Conservation (phyloP, 2,797 vertebrate species). For the Labeo calbasu region DNA sequence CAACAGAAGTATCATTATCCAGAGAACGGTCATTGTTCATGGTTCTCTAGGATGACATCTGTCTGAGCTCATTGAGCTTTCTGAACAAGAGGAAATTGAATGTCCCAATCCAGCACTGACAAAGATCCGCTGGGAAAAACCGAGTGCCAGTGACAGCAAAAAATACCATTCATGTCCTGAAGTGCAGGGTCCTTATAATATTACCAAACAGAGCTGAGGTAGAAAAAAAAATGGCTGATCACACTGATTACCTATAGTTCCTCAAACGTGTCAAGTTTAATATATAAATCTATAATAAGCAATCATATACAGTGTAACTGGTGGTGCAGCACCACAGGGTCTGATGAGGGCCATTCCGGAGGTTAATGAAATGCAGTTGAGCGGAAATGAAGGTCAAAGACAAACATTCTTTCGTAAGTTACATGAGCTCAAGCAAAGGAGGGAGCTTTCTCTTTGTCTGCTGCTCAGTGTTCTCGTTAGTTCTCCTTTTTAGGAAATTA, state of each 20-base stretch:
- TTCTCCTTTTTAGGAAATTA: too few relatives aligned
- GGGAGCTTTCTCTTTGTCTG: not conserved
- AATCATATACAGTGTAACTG: not conserved
- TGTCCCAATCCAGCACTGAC: not conserved
- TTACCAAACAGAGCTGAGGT: not conserved
- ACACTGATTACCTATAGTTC: not conserved
- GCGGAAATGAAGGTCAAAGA: not conserved
- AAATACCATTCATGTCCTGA: not conserved
- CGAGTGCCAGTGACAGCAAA: not conserved
- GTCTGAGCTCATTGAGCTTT: not conserved
- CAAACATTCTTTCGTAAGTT: not conserved
- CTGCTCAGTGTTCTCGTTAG: not conserved
- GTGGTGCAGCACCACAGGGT: not conserved
- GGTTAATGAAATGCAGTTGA: not conserved
- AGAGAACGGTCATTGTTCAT: too few relatives aligned
- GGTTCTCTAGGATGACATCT: not conserved
- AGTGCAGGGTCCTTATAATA: not conserved
- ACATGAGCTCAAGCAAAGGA: not conserved
- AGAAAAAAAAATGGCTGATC: not conserved
- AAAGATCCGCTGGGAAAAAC: too few relatives aligned
- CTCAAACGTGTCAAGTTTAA: not conserved
- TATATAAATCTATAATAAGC: slow-evolving; percentile 1
- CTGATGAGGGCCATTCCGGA: not conserved
- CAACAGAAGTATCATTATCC: too few relatives aligned
- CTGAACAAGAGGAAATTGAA: not conserved